phyloP scores from a whole-genome alignment of 2,888 invertebrate species.

The Hylaea fasciaria region DNA sequence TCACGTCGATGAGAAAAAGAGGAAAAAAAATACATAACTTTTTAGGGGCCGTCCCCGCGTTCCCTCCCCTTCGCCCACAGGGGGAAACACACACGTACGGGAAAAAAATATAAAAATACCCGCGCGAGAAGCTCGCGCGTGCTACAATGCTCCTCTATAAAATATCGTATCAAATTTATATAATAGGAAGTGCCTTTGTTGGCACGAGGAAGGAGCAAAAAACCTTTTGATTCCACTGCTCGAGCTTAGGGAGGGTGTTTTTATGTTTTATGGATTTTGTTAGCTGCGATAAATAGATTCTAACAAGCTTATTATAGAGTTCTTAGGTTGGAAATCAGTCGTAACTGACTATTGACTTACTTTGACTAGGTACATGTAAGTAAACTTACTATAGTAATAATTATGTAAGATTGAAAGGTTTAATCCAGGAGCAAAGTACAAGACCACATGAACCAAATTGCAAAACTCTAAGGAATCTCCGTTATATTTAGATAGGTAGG shows the following conservation, averaged over 20 bases:
- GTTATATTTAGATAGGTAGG: too few relatives aligned
- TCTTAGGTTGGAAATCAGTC: background rate
- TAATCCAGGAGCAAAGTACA: too few relatives aligned
- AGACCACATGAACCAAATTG: too few relatives aligned
- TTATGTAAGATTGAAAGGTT: too few relatives aligned
- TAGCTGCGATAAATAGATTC: slow-evolving; percentile 9
- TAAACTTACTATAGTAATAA: too few relatives aligned
- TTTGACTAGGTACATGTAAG: too few relatives aligned
- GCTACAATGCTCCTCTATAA: slow-evolving; percentile 72
- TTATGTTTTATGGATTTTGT: slow-evolving; percentile 59
- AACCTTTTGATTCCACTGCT: slow-evolving; percentile 53
- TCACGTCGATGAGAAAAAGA: slow-evolving; percentile 83
- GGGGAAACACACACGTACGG: slow-evolving; percentile 56
- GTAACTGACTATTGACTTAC: too few relatives aligned
- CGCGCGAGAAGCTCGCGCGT: slow-evolving; percentile 69
- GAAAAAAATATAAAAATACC: slow-evolving; percentile 73
- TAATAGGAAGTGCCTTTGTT: slow-evolving; percentile 74
- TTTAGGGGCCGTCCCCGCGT: slow-evolving; percentile 77
- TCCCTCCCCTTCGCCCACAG: slow-evolving; percentile 46
- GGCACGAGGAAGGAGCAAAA: slow-evolving; percentile 70
- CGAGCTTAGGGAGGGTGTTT: slow-evolving; percentile 55
- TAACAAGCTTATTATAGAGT: slow-evolving; percentile 12
- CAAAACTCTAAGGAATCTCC: too few relatives aligned
- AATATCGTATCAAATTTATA: slow-evolving; percentile 81
- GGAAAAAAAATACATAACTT: slow-evolving; percentile 84